Evolutionary conservation across 2,888 invertebrate genomes (phyloP).

Genomic region (Chymomyza amoena): DNA sequence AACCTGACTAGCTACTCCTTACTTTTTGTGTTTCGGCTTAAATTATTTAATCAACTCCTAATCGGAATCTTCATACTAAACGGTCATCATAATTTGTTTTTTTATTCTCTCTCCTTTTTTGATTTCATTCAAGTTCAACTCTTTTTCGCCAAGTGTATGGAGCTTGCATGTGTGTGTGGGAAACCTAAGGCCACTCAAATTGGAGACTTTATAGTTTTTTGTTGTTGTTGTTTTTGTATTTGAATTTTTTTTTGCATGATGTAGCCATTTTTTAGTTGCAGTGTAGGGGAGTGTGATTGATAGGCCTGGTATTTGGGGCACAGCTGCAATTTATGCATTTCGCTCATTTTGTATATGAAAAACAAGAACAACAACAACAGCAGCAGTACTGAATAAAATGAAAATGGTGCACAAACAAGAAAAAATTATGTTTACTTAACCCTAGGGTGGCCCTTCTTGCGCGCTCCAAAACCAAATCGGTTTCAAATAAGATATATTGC

Average conservation of each 20-base stretch:
- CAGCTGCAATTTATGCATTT: conserved; percentile 56
- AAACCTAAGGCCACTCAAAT: not conserved
- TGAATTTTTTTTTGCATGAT: conserved; percentile 5
- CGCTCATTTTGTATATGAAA: no score
- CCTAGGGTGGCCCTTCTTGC: not conserved
- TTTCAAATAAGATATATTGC: conserved; percentile 4
- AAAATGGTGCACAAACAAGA: conserved; percentile 8
- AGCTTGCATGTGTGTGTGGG: not conserved
- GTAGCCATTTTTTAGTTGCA: not conserved
- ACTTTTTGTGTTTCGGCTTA: no score
- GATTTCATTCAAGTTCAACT: no score
- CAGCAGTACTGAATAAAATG: conserved; percentile 14
- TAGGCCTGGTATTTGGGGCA: conserved; percentile 13
- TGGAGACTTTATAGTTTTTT: not conserved
- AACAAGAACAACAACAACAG: conserved; percentile 9
- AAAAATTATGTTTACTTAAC: conserved; percentile 1
- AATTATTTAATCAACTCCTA: no score
- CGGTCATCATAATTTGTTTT: no score
- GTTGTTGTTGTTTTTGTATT: conserved; percentile 16
- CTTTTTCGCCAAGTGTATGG: not conserved
- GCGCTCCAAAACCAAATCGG: conserved; percentile 21
- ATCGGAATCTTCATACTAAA: no score
- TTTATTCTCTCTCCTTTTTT: no score
- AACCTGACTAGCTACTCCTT: no score
- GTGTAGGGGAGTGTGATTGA: conserved; percentile 35